Evolutionary conservation across 1,140 invertebrate species (phyloP).

Genomic region (Choristoneura fumiferana): DNA sequence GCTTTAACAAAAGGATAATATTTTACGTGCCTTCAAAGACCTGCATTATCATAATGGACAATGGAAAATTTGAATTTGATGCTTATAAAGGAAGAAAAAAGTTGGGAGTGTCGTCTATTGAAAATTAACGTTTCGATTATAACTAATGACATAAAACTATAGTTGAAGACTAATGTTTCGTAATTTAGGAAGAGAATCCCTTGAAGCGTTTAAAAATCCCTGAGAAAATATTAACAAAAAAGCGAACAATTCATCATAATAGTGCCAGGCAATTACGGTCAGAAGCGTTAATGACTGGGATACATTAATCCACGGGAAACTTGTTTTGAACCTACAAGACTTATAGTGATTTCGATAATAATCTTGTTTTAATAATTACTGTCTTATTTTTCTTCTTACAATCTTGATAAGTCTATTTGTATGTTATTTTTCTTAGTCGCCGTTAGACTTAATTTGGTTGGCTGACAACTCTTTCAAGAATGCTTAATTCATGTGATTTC

Average conservation of each 20-base stretch:
- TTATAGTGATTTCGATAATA: conserved; percentile 68
- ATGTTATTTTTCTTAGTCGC: conserved; percentile 55
- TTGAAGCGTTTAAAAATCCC: conserved; percentile 52
- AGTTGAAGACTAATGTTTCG: conserved; percentile 16
- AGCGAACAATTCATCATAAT: conserved; percentile 73
- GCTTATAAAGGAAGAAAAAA: not conserved
- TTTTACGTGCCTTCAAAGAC: conserved; percentile 36
- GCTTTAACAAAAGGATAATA: conserved; percentile 42
- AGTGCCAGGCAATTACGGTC: conserved; percentile 72
- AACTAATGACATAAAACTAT: conserved; percentile 29
- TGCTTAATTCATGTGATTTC: conserved; percentile 61
- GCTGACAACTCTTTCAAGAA: conserved; percentile 60
- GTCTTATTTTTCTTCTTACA: conserved; percentile 66
- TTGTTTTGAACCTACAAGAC: conserved; percentile 64
- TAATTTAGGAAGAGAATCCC: conserved; percentile 40
- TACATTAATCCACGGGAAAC: conserved; percentile 62
- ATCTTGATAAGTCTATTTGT: conserved; percentile 71
- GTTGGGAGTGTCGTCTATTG: not conserved
- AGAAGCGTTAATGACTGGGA: conserved; percentile 67
- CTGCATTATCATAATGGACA: conserved; percentile 40
- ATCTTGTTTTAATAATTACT: conserved; percentile 76
- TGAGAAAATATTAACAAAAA: conserved; percentile 56
- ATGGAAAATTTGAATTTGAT: not conserved
- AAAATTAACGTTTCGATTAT: conserved; percentile 26
- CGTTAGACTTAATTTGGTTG: conserved; percentile 57